Conservation (phyloP, 37 sponge, comb jelly and placozoan genomes). For the Aphrocallistes beatrix region DNA sequence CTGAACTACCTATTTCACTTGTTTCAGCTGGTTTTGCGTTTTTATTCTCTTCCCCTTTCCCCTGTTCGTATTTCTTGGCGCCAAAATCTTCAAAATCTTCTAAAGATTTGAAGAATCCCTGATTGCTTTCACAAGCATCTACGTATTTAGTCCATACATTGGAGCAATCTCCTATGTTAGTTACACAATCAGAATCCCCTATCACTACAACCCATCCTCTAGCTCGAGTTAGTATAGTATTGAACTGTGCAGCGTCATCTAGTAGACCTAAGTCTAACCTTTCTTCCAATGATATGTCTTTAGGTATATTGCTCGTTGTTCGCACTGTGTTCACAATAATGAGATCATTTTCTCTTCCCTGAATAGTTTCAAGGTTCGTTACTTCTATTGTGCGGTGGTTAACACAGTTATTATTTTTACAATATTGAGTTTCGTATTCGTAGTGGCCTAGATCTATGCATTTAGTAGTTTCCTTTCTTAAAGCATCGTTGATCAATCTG, state of each 20-base stretch:
- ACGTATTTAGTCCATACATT: background rate
- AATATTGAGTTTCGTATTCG: background rate
- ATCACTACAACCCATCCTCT: background rate
- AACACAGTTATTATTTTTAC: background rate
- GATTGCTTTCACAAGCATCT: background rate
- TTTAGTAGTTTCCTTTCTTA: background rate
- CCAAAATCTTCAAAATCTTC: background rate
- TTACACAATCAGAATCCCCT: background rate
- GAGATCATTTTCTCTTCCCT: background rate
- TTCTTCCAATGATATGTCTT: background rate
- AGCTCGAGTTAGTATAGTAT: background rate
- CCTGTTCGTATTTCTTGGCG: too few relatives aligned
- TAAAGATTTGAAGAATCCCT: background rate
- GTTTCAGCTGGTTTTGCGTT: too few relatives aligned
- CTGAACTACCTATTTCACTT: too few relatives aligned
- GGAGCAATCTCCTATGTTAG: background rate
- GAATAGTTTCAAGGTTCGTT: background rate
- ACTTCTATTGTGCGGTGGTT: background rate
- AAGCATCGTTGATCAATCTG: background rate
- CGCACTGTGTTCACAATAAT: background rate
- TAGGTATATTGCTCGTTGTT: background rate
- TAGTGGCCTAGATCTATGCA: background rate
- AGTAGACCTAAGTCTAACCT: background rate
- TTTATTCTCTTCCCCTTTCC: too few relatives aligned
- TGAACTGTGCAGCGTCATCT: slow-evolving; percentile 12